Percentiles rank a stretch among this genome's conserved stretches.
Evolutionary conservation across 2,888 invertebrate species (phyloP).

Genomic region (Gordius sp.): DNA sequence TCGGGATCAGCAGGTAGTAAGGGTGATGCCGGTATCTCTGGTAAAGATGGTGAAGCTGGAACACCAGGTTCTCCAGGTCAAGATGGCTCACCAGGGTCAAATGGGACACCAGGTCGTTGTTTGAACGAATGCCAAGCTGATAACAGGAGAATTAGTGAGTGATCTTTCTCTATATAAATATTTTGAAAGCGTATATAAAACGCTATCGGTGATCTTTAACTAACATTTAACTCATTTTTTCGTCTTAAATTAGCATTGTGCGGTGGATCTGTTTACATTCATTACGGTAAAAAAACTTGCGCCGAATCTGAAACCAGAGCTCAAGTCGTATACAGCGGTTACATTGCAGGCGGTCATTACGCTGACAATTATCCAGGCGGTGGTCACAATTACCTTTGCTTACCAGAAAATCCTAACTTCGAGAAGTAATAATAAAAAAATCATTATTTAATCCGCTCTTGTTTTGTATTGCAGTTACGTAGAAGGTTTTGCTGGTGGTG

Average conservation of each 20-base stretch:
- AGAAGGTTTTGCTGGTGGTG: not conserved
- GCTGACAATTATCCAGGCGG: conserved; percentile 15
- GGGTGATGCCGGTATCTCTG: conserved; percentile 9
- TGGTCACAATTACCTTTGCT: conserved; percentile 16
- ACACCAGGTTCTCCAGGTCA: conserved; percentile 8
- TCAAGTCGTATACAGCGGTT: conserved; percentile 14
- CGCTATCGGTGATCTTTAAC: no score
- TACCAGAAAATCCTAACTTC: conserved; percentile 4
- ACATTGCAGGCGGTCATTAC: conserved; percentile 15
- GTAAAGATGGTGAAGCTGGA: conserved; percentile 11
- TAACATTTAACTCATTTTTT: no score
- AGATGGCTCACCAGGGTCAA: not conserved
- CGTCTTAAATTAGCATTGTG: conserved; percentile 11
- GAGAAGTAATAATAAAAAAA: not conserved
- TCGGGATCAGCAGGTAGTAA: not conserved
- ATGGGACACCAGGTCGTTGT: not conserved
- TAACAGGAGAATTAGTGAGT: conserved; percentile 13
- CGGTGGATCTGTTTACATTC: conserved; percentile 11
- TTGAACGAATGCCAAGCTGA: conserved; percentile 13
- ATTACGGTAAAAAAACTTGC: conserved; percentile 11
- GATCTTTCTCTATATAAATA: no score
- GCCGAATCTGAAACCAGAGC: conserved; percentile 14
- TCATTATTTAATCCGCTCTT: no score
- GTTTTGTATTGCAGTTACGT: not conserved
- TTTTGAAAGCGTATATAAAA: no score